Base-by-base conservation (phyloP, 2,888 invertebrate genomes). In the Proisotoma minuta region DNA sequence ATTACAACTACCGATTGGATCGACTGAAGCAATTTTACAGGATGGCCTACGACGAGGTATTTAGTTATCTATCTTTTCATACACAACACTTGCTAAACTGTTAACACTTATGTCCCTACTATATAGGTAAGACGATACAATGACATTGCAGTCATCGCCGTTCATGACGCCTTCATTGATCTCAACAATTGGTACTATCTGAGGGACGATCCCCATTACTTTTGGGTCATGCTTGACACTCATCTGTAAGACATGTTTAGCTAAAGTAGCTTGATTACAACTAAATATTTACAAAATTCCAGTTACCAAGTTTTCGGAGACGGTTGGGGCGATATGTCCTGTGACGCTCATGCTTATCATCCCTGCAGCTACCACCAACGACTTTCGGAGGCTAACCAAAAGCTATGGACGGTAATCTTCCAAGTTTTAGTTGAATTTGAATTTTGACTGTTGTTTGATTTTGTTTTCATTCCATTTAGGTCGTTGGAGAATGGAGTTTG, bases 81-180 rank as follows among this genome's bases (percentile, higher is more conserved):
- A n/a, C n/a, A n/a, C n/a, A n/a, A n/a, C n/a, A n/a, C n/a, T n/a
- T n/a, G n/a, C n/a, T n/a, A n/a, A n/a, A n/a, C n/a, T n/a, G n/a
- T n/a, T n/a, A n/a, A n/a, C n/a, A n/a, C n/a, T n/a, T n/a, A n/a
- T n/a, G n/a, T n/a, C n/a, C n/a, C n/a, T n/a, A n/a, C n/a, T 34
- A 34, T 15, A 8, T 15, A 34, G 34, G 34, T 34, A 34, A 58
- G 70, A 3, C 53, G 40, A 23, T 62, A 66, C 29, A 71, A 69
- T 26, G 62, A 71, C 39, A 54, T 67, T 26, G 70, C 66, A n/a
- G 69, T 70, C 2, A 64, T 74, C 2, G 72, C 70, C 22, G 66
- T 74, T 22, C 73, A 73, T 34, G 72, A 74, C 52, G 74, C 74
- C 8, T 74, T 74, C 62, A 72, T 72, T 48, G 66, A 59, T 29